phyloP scores from a whole-genome alignment of 23 tunicate species.

The Ascidia mentula region DNA sequence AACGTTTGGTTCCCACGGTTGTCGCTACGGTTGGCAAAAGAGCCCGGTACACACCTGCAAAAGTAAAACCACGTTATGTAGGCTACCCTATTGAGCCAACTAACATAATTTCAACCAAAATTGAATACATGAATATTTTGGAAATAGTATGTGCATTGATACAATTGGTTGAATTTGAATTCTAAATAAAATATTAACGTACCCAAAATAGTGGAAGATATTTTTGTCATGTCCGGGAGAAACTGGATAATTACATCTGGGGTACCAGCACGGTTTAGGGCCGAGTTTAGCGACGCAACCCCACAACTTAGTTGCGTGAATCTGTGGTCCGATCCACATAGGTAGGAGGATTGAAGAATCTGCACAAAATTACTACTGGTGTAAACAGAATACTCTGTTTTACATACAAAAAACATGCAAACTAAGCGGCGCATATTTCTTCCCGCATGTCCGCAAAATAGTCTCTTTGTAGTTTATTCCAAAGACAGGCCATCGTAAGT shows the following conservation, averaged over 20 bases:
- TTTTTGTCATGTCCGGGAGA: neutral
- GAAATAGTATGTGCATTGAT: neutral
- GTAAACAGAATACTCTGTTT: no score
- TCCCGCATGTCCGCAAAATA: no score
- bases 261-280: neutral
- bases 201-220: neutral
- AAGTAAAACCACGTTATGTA: neutral
- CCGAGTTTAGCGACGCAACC: neutral
- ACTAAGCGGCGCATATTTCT: no score
- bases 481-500: no score
- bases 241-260: constrained; percentile 1
- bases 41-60: neutral
- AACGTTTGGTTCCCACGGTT: neutral
- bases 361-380: neutral
- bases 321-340: neutral
- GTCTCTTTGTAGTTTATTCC: no score
- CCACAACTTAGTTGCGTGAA: neutral
- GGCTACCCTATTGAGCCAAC: no score
- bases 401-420: no score
- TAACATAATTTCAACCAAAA: no score
- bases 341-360: neutral
- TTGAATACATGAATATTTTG: no score
- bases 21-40: neutral
- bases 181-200: neutral
- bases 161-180: neutral